Evolutionary conservation across 2,797 vertebrate genomes (phyloP).

Genomic region (Spondyliosoma cantharus): DNA sequence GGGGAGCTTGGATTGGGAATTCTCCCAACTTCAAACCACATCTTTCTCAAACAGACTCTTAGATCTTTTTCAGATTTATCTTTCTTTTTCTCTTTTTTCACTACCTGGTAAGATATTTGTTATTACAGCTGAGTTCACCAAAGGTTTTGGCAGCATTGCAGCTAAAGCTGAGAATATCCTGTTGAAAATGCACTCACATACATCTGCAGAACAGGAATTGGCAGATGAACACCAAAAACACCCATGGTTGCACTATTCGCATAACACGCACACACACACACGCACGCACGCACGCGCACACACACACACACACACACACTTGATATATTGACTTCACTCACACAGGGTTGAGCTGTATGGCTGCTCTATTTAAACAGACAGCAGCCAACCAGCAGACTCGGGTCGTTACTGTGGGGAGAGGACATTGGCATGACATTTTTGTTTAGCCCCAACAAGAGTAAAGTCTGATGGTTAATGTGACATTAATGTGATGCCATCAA

Average conservation of each 20-base stretch:
- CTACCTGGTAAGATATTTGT: not conserved
- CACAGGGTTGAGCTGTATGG: slow-evolving; percentile 9
- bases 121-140: slow-evolving; percentile 9
- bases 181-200: not conserved
- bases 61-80: slow-evolving; percentile 7
- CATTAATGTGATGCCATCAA: slow-evolving; percentile 36
- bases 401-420: slow-evolving; percentile 24
- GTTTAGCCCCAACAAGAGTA: slow-evolving; percentile 46
- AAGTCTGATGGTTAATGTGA: slow-evolving; percentile 54
- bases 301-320: not conserved
- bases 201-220: not conserved
- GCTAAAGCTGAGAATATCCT: not conserved
- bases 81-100: not conserved
- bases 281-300: not conserved
- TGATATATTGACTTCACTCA: not conserved
- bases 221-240: not conserved
- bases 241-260: not conserved
- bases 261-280: not conserved
- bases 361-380: slow-evolving; percentile 56
- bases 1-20: slow-evolving; percentile 18
- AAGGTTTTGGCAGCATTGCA: slow-evolving; percentile 21
- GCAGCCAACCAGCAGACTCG: slow-evolving; percentile 38
- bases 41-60: slow-evolving; percentile 33
- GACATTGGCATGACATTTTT: slow-evolving; percentile 63
- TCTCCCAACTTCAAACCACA: slow-evolving; percentile 16